These are phyloP conservation scores for Leucopsar rothschildi DNA, from an alignment of 2,113 vertebrate genomes.

Conservation along the genomic window DNA sequence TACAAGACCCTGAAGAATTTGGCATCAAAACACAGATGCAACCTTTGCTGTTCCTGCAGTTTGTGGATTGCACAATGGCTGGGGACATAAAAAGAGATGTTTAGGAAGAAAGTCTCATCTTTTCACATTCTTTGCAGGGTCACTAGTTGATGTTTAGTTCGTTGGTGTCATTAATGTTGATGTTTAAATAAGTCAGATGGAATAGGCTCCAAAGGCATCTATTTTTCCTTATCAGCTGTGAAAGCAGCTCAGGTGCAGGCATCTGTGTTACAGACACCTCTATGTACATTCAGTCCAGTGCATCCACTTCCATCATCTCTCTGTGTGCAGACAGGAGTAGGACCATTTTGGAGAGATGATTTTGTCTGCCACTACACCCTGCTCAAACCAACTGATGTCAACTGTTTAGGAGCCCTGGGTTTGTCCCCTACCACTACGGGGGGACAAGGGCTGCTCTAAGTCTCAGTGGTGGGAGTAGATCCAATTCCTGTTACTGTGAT, in stretches of 20 bases:
- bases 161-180: not conserved
- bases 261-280: not conserved
- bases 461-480: not conserved
- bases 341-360: not conserved
- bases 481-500: not conserved
- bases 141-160: constrained; percentile 16
- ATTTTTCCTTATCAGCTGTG: not conserved
- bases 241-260: not conserved
- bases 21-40: not conserved
- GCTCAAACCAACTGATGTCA: not conserved
- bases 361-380: not conserved
- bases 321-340: not conserved
- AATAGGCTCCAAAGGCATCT: not conserved
- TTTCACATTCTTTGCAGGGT: not conserved
- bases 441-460: not conserved
- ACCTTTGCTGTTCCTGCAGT: not conserved
- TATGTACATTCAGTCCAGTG: not conserved
- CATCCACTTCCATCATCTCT: not conserved
- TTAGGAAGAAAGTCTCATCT: constrained; percentile 1
- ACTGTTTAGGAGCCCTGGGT: not conserved
- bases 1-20: not conserved
- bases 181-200: not conserved
- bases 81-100: not conserved
- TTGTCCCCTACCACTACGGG: not conserved
- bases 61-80: not conserved